Conservation (phyloP, 2,797 vertebrate species). For the Myotis daubentonii region DNA sequence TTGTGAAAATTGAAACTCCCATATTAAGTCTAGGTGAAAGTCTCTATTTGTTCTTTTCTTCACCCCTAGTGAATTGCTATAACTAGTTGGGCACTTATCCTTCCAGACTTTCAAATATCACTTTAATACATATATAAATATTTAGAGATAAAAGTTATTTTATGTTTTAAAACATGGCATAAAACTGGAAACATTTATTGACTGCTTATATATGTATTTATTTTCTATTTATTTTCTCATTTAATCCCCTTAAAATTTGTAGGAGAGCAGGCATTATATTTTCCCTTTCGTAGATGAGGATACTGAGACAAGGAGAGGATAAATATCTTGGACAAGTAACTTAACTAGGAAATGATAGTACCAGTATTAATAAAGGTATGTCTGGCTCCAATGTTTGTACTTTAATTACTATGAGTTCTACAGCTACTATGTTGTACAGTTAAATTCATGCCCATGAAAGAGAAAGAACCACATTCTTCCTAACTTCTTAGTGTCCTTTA, state of each 20-base stretch:
- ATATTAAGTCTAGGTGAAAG: not conserved
- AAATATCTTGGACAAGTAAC: not conserved
- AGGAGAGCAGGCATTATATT: not conserved
- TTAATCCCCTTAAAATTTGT: constrained; percentile 17
- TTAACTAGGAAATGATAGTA: not conserved
- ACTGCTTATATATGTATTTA: not conserved
- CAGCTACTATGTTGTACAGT: not conserved
- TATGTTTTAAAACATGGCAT: not conserved
- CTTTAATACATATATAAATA: not conserved
- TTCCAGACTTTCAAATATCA: constrained; percentile 16
- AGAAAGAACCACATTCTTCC: not conserved
- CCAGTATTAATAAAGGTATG: not conserved
- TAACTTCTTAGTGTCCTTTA: not conserved
- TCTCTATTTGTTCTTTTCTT: not conserved
- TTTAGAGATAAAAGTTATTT: not conserved
- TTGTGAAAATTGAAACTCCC: not conserved
- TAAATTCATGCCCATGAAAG: not conserved
- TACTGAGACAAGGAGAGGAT: not conserved
- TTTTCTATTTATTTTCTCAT: constrained; percentile 27
- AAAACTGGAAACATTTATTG: constrained; percentile 22
- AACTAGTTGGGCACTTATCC: not conserved
- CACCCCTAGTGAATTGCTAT: not conserved
- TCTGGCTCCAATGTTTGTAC: not conserved
- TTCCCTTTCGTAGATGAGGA: constrained; percentile 21
- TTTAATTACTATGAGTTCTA: not conserved